Evolutionary conservation across 1,140 invertebrate species (phyloP), one percentile per base, ranked within the genome.

Genomic region (Pseudoatta argentina): DNA sequence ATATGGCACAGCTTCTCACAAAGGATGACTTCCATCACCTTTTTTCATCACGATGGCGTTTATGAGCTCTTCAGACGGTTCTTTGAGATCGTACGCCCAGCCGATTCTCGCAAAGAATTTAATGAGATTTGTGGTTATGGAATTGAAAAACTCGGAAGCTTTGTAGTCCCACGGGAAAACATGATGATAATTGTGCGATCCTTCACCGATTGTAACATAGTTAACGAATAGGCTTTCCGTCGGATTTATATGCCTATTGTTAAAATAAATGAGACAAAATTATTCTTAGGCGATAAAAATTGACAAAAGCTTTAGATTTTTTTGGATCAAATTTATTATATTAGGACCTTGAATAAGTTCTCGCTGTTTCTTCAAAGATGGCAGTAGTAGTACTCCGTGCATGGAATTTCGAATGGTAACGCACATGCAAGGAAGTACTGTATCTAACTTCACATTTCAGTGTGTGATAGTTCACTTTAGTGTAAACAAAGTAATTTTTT

Each of bases 121-220:
- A 61, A 98, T 96, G 67, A 97, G 95, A 2, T 96, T 66, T 0
- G 97, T 97, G 1, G 97, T 98, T 0, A 93, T 4, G 64, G 96
- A 96, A 63, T 30, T 30, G 27, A 30, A 27, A 27, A 97, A 91
- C 93, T 98, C 97, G 0, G 97, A 96, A 21, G 98, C 96, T 88
- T 97, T 96, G 94, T 98, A 97, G 91, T 98, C 97, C 93, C 97
- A 96, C 0, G 98, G 98, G 93, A 98, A 98, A 0, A 96, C 97
- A 94, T 98, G 98, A 91, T 99, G 98, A 94, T 98, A 99, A 95
- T 98, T 98, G 93, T 98, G 98, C 96, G 97, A 98, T 39, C 96
- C 96, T 93, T 96, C 95, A 0, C 96, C 95, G 57, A 91, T 59
- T 0, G 94, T 89, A 0, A 92, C 0, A 6, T 94, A 48, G 0